phyloP scores from a whole-genome alignment of 2,888 invertebrate species.

The Tenthredo mesomela region DNA sequence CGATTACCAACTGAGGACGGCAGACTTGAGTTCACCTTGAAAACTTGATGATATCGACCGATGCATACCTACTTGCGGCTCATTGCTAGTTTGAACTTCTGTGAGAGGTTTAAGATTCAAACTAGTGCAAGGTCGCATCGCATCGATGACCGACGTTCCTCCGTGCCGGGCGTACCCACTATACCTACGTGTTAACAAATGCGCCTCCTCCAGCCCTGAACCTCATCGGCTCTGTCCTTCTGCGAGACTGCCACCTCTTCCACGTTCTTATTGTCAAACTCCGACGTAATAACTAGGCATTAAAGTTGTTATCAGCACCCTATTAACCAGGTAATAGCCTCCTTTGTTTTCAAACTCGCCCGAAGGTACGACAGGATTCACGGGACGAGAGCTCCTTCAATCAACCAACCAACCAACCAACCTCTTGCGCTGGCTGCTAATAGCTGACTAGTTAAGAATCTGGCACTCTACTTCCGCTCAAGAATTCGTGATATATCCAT shows the following conservation, averaged over 20 bases:
- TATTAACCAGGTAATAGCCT: constrained; percentile 67
- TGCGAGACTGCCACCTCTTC: constrained; percentile 48
- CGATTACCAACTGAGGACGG: constrained; percentile 14
- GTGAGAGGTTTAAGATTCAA: neutral
- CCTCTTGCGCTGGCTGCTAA: neutral
- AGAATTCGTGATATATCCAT: neutral
- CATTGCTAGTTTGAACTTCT: neutral
- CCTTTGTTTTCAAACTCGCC: constrained; percentile 61
- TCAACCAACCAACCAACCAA: constrained; percentile 17
- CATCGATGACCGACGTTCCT: constrained; percentile 25
- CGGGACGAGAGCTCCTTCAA: constrained; percentile 22
- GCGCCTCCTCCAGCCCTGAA: constrained; percentile 31
- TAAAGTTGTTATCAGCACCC: constrained; percentile 66
- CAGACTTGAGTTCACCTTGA: constrained; percentile 29
- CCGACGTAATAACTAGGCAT: constrained; percentile 59
- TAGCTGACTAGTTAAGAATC: constrained; percentile 27
- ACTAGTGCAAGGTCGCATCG: constrained; percentile 8
- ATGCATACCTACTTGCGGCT: neutral
- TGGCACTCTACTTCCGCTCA: neutral
- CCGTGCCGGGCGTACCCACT: constrained; percentile 10
- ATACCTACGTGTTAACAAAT: constrained; percentile 31
- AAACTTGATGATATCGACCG: constrained; percentile 18
- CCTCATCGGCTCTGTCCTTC: constrained; percentile 53
- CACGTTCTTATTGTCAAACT: constrained; percentile 55
- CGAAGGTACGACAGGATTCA: constrained; percentile 14